These are phyloP conservation scores for Drosophila trapezifrons DNA, from an alignment of 1,140 invertebrate genomes.

Conservation along the genomic window DNA sequence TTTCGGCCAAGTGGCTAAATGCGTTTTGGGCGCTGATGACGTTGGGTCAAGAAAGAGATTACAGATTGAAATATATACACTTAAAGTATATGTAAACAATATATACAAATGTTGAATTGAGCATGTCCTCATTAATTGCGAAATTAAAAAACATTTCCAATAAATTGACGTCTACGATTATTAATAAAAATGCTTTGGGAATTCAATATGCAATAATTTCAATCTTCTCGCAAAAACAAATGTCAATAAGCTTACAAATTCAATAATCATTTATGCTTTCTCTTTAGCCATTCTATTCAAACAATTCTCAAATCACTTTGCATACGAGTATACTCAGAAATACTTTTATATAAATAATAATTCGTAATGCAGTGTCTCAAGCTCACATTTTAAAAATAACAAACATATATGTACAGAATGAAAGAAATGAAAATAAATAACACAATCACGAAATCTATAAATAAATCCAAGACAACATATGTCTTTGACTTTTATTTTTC, in stretches of 20 bases:
- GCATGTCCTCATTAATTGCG: constrained; percentile 12
- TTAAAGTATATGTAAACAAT: neutral
- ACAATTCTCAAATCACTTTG: neutral
- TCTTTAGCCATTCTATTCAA: constrained; percentile 16
- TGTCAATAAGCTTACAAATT: neutral
- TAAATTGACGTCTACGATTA: constrained; percentile 2
- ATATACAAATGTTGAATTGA: neutral
- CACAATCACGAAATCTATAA: constrained; percentile 42
- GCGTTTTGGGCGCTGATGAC: constrained; percentile 68
- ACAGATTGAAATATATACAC: constrained; percentile 14
- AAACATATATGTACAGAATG: constrained; percentile 36
- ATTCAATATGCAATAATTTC: neutral
- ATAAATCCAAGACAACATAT: constrained; percentile 49
- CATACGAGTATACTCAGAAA: constrained; percentile 1
- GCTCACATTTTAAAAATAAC: constrained; percentile 58
- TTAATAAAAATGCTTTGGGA: neutral
- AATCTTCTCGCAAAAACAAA: neutral
- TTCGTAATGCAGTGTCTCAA: constrained; percentile 23
- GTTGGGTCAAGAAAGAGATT: constrained; percentile 27
- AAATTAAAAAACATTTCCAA: constrained; percentile 11
- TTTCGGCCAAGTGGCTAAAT: constrained; percentile 64
- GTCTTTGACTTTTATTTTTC: constrained; percentile 43
- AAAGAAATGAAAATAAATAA: constrained; percentile 44
- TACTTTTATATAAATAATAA: constrained; percentile 34
- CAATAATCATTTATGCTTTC: neutral